Conservation (phyloP, 2,888 invertebrate genomes). For the Ypsolopha sequella region DNA sequence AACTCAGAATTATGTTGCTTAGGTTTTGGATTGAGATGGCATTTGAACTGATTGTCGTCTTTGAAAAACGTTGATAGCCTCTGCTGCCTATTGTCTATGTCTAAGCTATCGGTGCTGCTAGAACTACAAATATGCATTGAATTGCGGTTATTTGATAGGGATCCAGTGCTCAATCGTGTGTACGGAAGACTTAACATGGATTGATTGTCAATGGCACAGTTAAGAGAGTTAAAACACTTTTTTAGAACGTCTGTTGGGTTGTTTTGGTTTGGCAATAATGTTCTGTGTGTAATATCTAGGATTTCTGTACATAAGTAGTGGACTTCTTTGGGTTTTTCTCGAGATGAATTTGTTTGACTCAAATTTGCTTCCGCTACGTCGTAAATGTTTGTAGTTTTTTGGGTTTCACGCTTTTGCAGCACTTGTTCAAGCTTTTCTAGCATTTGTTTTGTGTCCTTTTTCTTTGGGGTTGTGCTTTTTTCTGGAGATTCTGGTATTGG, state of each 20-base stretch:
- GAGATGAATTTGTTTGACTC: conserved; percentile 11
- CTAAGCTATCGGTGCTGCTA: conserved; percentile 29
- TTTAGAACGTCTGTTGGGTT: conserved; percentile 31
- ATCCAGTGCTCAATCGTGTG: conserved; percentile 32
- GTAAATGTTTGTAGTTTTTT: conserved; percentile 33
- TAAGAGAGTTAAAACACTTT: conserved; percentile 54
- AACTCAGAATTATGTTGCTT: conserved; percentile 32
- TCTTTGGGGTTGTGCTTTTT: conserved; percentile 18
- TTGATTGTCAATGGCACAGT: conserved; percentile 42
- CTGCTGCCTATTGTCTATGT: conserved; percentile 10
- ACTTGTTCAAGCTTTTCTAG: conserved; percentile 74
- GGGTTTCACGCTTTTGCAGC: conserved; percentile 56
- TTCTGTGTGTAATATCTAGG: conserved; percentile 46
- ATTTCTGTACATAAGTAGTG: conserved; percentile 65
- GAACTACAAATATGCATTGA: conserved; percentile 26
- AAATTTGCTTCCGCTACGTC: conserved; percentile 30
- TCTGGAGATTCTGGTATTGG: conserved; percentile 21
- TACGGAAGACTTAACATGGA: conserved; percentile 54
- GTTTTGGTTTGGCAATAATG: conserved; percentile 30
- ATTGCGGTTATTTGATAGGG: conserved; percentile 16
- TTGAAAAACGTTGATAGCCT: conserved; percentile 20
- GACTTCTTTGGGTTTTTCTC: conserved; percentile 49
- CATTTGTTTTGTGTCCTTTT: conserved; percentile 73
- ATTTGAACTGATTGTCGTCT: conserved; percentile 40
- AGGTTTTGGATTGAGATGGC: conserved; percentile 51